Conservation (phyloP, 92 coral and sea anemone species). For the Metridium senile region DNA sequence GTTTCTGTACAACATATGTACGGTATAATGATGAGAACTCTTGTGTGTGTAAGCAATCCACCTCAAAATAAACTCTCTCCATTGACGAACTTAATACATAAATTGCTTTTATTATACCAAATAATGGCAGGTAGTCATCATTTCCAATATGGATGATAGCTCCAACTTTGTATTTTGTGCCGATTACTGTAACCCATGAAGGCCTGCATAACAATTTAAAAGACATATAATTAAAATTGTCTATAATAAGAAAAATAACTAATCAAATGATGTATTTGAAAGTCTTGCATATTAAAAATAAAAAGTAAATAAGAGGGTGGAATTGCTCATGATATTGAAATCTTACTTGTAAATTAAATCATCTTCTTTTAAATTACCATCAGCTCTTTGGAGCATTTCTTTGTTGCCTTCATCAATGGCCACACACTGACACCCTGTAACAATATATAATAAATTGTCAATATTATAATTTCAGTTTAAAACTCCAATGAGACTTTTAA, state of each 20-base stretch:
- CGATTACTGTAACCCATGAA: constrained; percentile 30
- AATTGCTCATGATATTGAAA: not conserved
- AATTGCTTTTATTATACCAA: constrained; percentile 14
- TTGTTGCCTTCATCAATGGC: constrained; percentile 21
- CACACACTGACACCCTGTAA: constrained; percentile 33
- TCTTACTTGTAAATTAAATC: constrained; percentile 25
- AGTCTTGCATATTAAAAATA: not conserved
- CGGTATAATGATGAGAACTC: constrained; percentile 30
- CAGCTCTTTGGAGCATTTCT: constrained; percentile 41
- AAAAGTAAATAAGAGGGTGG: too few species aligned
- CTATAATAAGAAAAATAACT: too few species aligned
- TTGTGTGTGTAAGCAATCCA: constrained; percentile 15
- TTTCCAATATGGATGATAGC: constrained; percentile 11
- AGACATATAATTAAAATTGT: not conserved
- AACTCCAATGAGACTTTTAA: too few species aligned
- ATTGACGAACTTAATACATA: constrained; percentile 27
- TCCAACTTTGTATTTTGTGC: constrained; percentile 34
- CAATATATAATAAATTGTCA: too few species aligned
- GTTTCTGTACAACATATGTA: constrained; percentile 27
- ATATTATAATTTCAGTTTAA: too few species aligned
- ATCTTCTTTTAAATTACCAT: constrained; percentile 20
- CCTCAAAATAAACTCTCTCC: constrained; percentile 34
- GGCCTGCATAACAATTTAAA: constrained; percentile 1
- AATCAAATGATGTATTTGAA: too few species aligned
- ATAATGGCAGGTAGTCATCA: constrained; percentile 29